Evolutionary conservation across 2,888 invertebrate genomes (phyloP).

Genomic region (Saturnia japonica): DNA sequence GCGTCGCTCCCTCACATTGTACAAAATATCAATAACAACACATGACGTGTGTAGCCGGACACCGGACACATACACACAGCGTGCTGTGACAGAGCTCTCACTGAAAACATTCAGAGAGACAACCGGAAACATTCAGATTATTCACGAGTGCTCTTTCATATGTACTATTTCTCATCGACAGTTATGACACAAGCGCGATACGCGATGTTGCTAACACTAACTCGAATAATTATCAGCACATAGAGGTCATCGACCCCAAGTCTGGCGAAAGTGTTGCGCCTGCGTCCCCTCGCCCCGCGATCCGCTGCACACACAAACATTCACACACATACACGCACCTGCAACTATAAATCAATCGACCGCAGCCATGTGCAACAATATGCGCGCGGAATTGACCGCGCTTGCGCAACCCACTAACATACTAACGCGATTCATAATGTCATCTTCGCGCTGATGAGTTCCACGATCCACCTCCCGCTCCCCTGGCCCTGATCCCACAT

Average conservation of each 20-base stretch:
- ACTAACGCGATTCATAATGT: not conserved
- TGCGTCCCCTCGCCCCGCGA: not conserved
- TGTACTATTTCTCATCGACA: not conserved
- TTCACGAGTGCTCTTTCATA: not conserved
- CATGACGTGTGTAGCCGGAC: not conserved
- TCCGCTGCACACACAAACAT: not conserved
- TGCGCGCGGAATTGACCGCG: conserved; percentile 4
- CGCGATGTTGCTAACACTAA: conserved; percentile 6
- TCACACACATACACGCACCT: not conserved
- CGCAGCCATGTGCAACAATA: not conserved
- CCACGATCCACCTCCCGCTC: too few species aligned
- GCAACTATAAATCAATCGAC: not conserved
- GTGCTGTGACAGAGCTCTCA: not conserved
- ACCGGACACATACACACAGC: too few species aligned
- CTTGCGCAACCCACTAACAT: conserved; percentile 16
- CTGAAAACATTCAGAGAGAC: not conserved
- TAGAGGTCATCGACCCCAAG: conserved; percentile 10
- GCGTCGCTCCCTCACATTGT: not conserved
- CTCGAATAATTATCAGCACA: conserved; percentile 13
- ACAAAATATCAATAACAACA: not conserved
- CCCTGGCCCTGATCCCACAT: not conserved
- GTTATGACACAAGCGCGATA: not conserved
- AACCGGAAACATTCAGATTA: not conserved
- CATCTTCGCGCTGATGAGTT: not conserved
- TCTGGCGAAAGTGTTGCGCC: conserved; percentile 11